phyloP scores from a whole-genome alignment of 2,888 invertebrate genomes.

The Rambutsinella grinnellia region DNA sequence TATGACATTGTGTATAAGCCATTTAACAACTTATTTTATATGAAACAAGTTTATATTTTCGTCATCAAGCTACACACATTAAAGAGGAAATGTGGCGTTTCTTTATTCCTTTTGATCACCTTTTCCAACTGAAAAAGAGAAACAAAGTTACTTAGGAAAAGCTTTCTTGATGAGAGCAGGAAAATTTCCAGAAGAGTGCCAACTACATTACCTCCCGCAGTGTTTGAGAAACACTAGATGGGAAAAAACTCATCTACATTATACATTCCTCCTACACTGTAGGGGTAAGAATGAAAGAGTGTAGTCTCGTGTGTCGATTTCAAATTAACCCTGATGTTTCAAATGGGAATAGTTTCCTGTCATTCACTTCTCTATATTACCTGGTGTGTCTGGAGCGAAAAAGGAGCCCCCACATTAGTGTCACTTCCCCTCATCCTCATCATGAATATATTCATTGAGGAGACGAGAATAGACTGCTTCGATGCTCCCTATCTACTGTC shows the following conservation, averaged over 20 bases:
- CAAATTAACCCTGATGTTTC: slow-evolving; percentile 38
- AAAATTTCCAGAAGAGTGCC: not conserved
- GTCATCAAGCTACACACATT: not conserved
- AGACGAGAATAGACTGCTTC: not conserved
- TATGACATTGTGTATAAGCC: too few species aligned
- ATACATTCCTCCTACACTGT: too few species aligned
- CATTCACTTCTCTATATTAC: not conserved
- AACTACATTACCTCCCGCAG: not conserved
- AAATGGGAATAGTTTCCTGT: slow-evolving; percentile 12
- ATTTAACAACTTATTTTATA: not conserved
- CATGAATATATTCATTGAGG: not conserved
- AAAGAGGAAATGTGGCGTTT: not conserved
- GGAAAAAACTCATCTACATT: not conserved
- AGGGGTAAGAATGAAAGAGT: too few species aligned
- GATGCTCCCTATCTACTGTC: too few species aligned
- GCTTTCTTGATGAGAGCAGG: not conserved
- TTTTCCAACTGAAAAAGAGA: not conserved
- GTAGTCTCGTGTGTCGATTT: too few species aligned
- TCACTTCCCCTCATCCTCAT: not conserved
- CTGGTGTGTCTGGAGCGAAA: too few species aligned
- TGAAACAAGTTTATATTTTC: not conserved
- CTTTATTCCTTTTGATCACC: not conserved
- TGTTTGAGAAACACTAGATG: not conserved
- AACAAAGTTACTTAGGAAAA: not conserved
- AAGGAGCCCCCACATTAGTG: not conserved